Evolutionary conservation across 2,113 vertebrate species (phyloP).

Genomic region (Engystomops pustulosus): DNA sequence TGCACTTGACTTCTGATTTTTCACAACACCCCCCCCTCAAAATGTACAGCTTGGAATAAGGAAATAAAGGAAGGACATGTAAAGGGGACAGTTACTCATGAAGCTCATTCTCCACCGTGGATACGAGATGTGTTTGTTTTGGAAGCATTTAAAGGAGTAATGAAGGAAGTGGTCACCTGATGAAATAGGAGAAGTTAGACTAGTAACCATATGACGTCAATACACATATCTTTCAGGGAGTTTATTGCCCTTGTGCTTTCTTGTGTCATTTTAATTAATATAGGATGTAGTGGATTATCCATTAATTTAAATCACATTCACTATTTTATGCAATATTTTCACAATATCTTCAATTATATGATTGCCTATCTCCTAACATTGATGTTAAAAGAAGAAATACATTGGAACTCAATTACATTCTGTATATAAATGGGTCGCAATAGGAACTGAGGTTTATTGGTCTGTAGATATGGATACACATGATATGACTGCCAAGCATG

Average conservation of each 20-base stretch:
- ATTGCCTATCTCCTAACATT: background rate
- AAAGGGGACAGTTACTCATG: no score
- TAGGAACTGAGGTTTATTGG: no score
- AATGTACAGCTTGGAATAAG: no score
- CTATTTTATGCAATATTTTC: background rate
- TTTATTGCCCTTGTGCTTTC: background rate
- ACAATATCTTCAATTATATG: background rate
- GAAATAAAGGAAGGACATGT: no score
- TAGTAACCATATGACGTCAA: background rate
- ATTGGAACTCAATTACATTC: no score
- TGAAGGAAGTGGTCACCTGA: constrained; percentile 12
- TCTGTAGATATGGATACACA: background rate
- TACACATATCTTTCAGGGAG: background rate
- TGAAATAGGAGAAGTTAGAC: constrained; percentile 11
- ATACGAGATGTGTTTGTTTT: background rate
- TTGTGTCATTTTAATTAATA: background rate
- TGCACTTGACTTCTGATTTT: no score
- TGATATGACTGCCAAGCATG: background rate
- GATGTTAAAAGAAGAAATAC: background rate
- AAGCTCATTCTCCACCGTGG: no score
- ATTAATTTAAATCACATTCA: background rate
- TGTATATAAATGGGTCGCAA: no score
- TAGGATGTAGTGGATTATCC: background rate
- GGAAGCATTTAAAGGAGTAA: background rate
- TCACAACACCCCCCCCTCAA: no score